Percentiles rank a stretch among this genome's conserved stretches.
Conservation (phyloP, 2,113 vertebrate species). For the Myotis lucifugus region DNA sequence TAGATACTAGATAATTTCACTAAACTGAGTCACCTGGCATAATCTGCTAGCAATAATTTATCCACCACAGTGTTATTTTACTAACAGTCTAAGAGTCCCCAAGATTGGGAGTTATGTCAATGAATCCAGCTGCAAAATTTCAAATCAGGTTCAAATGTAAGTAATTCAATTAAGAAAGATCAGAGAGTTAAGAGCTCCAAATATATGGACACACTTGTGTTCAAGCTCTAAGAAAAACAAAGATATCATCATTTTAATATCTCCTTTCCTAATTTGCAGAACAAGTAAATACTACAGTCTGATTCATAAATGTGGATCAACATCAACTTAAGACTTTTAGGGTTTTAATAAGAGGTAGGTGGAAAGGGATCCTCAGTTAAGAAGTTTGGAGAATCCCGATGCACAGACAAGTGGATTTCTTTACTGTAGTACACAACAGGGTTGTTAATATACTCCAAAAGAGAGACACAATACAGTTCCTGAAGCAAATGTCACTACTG, state of each 20-base stretch:
- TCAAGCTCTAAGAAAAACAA: constrained; percentile 17
- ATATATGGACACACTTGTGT: neutral
- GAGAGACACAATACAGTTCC: neutral
- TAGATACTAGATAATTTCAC: neutral
- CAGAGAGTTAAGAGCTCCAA: neutral
- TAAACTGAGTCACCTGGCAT: neutral
- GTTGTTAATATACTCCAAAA: constrained; percentile 2
- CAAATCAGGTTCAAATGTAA: neutral
- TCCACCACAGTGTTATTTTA: neutral
- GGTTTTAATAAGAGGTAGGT: neutral
- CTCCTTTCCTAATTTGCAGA: neutral
- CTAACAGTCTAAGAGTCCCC: neutral
- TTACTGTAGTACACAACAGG: neutral
- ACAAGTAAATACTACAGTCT: neutral
- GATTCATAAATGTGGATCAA: neutral
- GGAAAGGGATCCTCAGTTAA: neutral
- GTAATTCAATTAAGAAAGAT: neutral
- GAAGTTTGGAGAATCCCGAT: constrained; percentile 30
- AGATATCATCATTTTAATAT: neutral
- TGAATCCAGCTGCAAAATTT: constrained; percentile 1
- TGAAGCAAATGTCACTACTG: neutral
- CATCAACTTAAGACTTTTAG: constrained; percentile 3
- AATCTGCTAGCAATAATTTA: neutral
- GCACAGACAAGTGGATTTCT: neutral
- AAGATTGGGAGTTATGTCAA: neutral